Base-by-base conservation (phyloP, 1,140 invertebrate genomes). In the Helicoverpa armigera region DNA sequence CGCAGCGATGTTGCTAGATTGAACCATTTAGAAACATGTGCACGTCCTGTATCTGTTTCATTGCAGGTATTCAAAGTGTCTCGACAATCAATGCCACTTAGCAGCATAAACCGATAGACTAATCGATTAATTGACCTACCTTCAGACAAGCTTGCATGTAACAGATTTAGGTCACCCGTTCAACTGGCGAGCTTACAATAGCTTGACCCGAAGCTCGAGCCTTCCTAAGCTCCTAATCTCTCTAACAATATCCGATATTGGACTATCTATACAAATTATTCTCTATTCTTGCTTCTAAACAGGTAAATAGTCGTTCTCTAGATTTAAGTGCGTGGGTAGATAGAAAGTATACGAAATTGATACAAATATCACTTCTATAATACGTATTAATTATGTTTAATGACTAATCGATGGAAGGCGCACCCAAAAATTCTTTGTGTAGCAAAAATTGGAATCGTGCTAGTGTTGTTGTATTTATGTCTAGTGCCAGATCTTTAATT, bases 301-400 rank as follows among this genome's bases (percentile, higher is more conserved):
- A 54, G 18, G 69, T 72, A 53, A 72, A 72, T 54, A 77, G 50
- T 56, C 18, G 51, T 50, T 76, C 43, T 76, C 35, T 63, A 73
- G 51, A 58, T 58, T 53, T 43, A 43, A n/a, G 29, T 63, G 75
- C 61, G 75, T 77, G 75, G 75, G 75, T 54, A 50, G 75, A 77
- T 77, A 77, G 75, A 77, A 77, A 77, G 75, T 67, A 67, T 67
- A 77, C 50, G 18, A 77, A 77, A 77, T 77, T 77, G 75, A 67
- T 77, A 77, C 61, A 65, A 77, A 77, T 77, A 65, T 77, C 60
- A 63, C 61, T 77, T 77, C 60, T 77, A 67, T 65, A 77, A 77
- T 43, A 65, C 48, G 75, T 67, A 77, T 77, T 77, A 67, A 77
- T 77, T 77, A 67, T 77, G 29, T 67, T 61, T 77, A 77, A 77